Percentiles rank a stretch among this genome's conserved stretches.
phyloP scores from a whole-genome alignment of 1,140 invertebrate genomes.

The Pygmarrhopalites habei region DNA sequence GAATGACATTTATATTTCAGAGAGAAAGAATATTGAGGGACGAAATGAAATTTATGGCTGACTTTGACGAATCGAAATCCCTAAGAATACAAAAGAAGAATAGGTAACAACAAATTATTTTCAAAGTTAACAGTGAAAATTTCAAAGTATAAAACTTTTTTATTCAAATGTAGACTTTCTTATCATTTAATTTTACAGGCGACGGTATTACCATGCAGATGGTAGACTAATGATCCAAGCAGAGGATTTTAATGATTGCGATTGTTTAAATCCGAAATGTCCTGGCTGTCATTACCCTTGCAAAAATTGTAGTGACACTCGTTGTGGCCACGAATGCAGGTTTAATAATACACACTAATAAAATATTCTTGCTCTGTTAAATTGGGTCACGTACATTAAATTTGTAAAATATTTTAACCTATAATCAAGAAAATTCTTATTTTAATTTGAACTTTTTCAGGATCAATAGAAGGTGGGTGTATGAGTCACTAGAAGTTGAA shows the following conservation, averaged over 20 bases:
- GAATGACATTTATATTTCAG: slow-evolving; percentile 1
- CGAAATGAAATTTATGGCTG: slow-evolving; percentile 20
- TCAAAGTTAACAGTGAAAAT: not conserved
- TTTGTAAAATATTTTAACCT: not conserved
- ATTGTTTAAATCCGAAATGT: slow-evolving; percentile 26
- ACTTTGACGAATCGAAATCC: slow-evolving; percentile 17
- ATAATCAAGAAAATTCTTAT: not conserved
- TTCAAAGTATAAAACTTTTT: not conserved
- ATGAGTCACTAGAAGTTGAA: slow-evolving; percentile 25
- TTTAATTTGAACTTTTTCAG: slow-evolving; percentile 17
- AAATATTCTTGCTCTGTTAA: not conserved
- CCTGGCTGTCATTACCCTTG: slow-evolving; percentile 35
- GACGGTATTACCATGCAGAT: slow-evolving; percentile 2
- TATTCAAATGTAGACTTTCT: not conserved
- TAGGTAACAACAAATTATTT: slow-evolving; percentile 7
- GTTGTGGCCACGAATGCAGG: slow-evolving; percentile 33
- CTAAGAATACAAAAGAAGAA: slow-evolving; percentile 4
- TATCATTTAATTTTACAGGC: slow-evolving; percentile 9
- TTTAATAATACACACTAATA: slow-evolving; percentile 10
- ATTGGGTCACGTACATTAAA: slow-evolving; percentile 2
- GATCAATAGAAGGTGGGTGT: slow-evolving; percentile 19
- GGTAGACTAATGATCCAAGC: slow-evolving; percentile 18
- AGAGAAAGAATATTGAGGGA: not conserved
- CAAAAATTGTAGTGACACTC: slow-evolving; percentile 17
- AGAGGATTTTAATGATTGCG: slow-evolving; percentile 24